These are phyloP conservation scores for Hassar affinis DNA, from an alignment of 2,113 vertebrate genomes.

Conservation along the genomic window DNA sequence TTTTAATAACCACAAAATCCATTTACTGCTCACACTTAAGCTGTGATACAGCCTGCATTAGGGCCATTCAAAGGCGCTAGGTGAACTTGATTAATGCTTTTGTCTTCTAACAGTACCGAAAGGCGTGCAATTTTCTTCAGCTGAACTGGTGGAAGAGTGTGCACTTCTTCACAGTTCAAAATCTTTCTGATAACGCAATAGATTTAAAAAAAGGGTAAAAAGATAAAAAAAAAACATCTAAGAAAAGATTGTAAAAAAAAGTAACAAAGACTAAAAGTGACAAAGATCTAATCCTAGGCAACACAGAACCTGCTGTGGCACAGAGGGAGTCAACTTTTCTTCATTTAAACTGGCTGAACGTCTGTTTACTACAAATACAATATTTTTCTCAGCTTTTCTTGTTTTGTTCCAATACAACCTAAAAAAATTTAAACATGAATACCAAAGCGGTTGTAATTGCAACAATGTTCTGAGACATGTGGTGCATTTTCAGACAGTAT, in stretches of 20 bases:
- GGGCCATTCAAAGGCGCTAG: not conserved
- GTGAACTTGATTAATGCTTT: slow-evolving; percentile 12
- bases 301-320: not conserved
- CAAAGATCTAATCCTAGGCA: not conserved
- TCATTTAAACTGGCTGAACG: no score
- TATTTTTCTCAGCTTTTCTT: no score
- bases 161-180: not conserved
- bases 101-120: not conserved
- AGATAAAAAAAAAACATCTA: no score
- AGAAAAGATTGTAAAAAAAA: no score
- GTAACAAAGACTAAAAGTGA: not conserved
- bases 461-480: no score
- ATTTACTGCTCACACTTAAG: slow-evolving; percentile 24
- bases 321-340: no score
- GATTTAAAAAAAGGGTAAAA: no score
- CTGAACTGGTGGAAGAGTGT: not conserved
- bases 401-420: no score
- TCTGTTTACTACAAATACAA: no score
- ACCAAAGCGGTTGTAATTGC: no score
- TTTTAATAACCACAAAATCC: slow-evolving; percentile 39
- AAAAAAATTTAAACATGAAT: no score
- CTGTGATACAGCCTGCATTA: slow-evolving; percentile 15
- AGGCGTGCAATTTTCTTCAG: not conserved
- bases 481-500: no score
- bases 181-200: not conserved